phyloP scores from a whole-genome alignment of 2,888 invertebrate genomes.

The Monochamus alternatus region DNA sequence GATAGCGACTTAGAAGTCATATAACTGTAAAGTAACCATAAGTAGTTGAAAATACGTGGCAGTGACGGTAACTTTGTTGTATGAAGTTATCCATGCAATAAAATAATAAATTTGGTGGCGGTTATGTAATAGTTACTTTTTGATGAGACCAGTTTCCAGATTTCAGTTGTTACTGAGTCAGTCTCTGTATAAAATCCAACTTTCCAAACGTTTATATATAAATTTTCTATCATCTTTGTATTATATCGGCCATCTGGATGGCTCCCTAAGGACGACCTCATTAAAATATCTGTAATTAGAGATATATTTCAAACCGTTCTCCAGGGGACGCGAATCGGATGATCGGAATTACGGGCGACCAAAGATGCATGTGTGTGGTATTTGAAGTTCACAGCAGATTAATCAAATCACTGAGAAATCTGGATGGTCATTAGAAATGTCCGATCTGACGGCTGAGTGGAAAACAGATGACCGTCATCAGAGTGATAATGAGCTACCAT shows the following conservation, averaged over 20 bases:
- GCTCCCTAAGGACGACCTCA: background rate
- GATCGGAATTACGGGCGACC: constrained; percentile 43
- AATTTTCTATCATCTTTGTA: too few species aligned
- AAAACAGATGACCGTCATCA: constrained; percentile 54
- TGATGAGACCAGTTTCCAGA: too few species aligned
- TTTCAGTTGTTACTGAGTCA: too few species aligned
- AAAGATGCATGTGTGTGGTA: constrained; percentile 56
- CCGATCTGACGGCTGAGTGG: constrained; percentile 42
- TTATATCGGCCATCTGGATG: background rate
- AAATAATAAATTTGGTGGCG: too few species aligned
- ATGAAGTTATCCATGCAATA: too few species aligned
- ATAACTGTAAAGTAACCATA: too few species aligned
- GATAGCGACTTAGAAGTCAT: too few species aligned
- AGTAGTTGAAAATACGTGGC: too few species aligned
- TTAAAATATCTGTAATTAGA: constrained; percentile 31
- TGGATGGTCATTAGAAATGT: constrained; percentile 56
- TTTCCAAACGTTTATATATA: too few species aligned
- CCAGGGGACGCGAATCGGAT: constrained; percentile 40
- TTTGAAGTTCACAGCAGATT: constrained; percentile 55
- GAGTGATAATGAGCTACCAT: constrained; percentile 56
- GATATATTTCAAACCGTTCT: constrained; percentile 30
- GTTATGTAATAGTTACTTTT: too few species aligned
- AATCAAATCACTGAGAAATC: constrained; percentile 59
- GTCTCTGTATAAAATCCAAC: too few species aligned
- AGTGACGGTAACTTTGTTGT: too few species aligned